Evolutionary conservation across 1,140 invertebrate genomes (phyloP).

Genomic region (Grapholita molesta): DNA sequence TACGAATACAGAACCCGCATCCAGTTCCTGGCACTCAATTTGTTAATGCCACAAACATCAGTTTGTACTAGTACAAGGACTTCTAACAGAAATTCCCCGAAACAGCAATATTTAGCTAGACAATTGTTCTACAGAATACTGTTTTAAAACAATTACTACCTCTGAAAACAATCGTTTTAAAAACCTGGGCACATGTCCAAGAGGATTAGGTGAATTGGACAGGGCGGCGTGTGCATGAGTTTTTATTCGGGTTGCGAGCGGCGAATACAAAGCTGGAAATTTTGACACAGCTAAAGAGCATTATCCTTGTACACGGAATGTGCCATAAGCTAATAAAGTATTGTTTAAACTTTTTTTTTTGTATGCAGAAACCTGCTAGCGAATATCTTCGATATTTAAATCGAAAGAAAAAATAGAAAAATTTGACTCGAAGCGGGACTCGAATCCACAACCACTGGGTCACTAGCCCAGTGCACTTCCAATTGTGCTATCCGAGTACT

Average conservation of each 20-base stretch:
- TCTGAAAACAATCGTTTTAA: slow-evolving; percentile 7
- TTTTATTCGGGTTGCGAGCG: neutral
- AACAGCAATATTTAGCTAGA: neutral
- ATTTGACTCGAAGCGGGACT: too few species aligned
- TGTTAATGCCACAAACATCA: neutral
- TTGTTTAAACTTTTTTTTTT: neutral
- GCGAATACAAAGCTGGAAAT: neutral
- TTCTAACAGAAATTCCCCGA: neutral
- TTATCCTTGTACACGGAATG: neutral
- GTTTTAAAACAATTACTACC: slow-evolving; percentile 13
- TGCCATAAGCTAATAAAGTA: neutral
- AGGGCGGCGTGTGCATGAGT: neutral
- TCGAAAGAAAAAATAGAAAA: too few species aligned
- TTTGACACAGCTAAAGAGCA: neutral
- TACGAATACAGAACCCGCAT: too few species aligned
- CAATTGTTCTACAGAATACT: neutral
- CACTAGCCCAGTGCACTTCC: too few species aligned
- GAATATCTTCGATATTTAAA: too few species aligned
- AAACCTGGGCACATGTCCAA: slow-evolving; percentile 6
- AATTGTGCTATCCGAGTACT: too few species aligned
- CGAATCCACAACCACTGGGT: too few species aligned
- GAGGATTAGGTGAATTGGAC: neutral
- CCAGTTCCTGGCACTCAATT: too few species aligned
- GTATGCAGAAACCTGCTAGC: too few species aligned
- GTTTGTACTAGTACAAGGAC: neutral